These are phyloP conservation scores for Ceratoteleas bidentatus DNA, from an alignment of 1,140 invertebrate genomes.

Conservation along the genomic window DNA sequence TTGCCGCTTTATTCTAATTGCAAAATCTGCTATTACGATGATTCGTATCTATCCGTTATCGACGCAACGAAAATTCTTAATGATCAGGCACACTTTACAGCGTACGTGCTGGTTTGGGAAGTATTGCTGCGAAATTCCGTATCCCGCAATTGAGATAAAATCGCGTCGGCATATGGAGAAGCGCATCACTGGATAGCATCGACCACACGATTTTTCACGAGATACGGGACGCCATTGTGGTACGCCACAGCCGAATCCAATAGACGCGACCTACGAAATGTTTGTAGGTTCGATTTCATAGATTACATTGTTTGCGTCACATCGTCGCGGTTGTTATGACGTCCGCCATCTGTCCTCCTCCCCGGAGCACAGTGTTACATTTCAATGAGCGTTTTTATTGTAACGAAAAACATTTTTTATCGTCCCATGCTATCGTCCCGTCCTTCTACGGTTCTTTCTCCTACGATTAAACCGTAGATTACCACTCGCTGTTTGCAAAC, in stretches of 20 bases:
- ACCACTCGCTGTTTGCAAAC: slow-evolving; percentile 52
- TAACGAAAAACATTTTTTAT: slow-evolving; percentile 37
- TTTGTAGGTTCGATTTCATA: slow-evolving; percentile 47
- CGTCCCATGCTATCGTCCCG: slow-evolving; percentile 24
- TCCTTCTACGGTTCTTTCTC: slow-evolving; percentile 24
- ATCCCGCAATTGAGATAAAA: slow-evolving; percentile 49
- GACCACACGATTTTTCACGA: slow-evolving; percentile 28
- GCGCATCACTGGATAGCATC: slow-evolving; percentile 41
- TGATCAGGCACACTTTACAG: slow-evolving; percentile 27
- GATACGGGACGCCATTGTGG: slow-evolving; percentile 46
- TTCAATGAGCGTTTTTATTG: slow-evolving; percentile 47
- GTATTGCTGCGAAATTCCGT: slow-evolving; percentile 41
- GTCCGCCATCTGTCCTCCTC: slow-evolving; percentile 33
- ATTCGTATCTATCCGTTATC: slow-evolving; percentile 27
- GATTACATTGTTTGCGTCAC: slow-evolving; percentile 54
- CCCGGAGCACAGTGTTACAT: slow-evolving; percentile 27
- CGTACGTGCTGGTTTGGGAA: slow-evolving; percentile 37
- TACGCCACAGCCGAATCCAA: slow-evolving; percentile 26
- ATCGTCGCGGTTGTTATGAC: slow-evolving; percentile 43
- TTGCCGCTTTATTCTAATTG: slow-evolving; percentile 16
- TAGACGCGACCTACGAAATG: slow-evolving; percentile 23
- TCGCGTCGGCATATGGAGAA: slow-evolving; percentile 42
- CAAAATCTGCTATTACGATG: slow-evolving; percentile 19
- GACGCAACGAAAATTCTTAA: slow-evolving; percentile 38
- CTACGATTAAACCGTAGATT: slow-evolving; percentile 42